Conservation (phyloP, 2,888 invertebrate species). For the Cantharis rustica region DNA sequence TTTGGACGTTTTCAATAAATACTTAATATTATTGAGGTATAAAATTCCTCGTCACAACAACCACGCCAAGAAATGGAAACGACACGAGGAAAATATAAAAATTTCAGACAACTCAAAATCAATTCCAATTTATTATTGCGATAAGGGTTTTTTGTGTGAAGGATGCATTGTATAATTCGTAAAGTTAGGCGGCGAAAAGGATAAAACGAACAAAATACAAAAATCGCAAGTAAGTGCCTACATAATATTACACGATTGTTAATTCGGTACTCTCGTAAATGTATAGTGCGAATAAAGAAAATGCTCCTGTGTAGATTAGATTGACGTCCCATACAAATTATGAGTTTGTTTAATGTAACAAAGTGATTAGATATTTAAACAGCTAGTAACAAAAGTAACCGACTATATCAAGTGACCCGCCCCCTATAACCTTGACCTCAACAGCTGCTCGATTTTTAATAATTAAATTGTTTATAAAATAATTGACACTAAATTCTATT, state of each 20-base stretch:
- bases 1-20: not conserved
- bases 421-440: conserved; percentile 38
- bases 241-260: not conserved
- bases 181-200: not conserved
- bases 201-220: not conserved
- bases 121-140: not conserved
- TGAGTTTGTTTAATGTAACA: not conserved
- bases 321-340: not conserved
- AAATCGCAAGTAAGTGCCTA: not conserved
- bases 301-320: not conserved
- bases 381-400: conserved; percentile 6
- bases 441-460: conserved; percentile 30
- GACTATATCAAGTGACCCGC: conserved; percentile 18
- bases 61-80: not conserved
- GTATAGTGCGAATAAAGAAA: not conserved
- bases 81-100: not conserved
- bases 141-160: not conserved
- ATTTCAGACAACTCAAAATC: not conserved
- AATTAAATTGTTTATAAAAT: conserved; percentile 4
- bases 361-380: not conserved
- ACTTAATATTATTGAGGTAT: not conserved
- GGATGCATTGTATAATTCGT: not conserved
- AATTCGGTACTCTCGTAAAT: not conserved
- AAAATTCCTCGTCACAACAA: not conserved
- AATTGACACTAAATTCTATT: not conserved